Conservation (phyloP, 2,797 vertebrate species). For the Erithacus rubecula region DNA sequence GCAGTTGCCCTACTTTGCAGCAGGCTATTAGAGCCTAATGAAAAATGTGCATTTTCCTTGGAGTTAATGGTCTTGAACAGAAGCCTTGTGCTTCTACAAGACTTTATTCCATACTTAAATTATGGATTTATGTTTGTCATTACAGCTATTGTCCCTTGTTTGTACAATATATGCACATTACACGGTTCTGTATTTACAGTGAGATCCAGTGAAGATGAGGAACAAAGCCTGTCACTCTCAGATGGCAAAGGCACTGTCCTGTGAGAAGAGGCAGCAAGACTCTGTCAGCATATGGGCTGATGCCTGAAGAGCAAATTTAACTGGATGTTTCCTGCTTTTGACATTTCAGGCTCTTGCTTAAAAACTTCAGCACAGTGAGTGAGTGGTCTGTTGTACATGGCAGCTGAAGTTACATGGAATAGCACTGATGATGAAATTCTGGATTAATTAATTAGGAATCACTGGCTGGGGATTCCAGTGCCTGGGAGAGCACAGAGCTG, state of each 20-base stretch:
- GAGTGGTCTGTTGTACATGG: background rate
- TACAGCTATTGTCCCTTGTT: conserved; percentile 3
- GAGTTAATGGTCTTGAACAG: conserved; percentile 70
- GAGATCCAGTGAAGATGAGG: background rate
- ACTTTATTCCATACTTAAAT: conserved; percentile 29
- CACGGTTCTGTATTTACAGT: background rate
- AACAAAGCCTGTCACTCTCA: background rate
- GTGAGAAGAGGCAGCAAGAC: background rate
- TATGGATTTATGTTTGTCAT: background rate
- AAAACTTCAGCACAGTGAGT: background rate
- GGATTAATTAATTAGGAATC: background rate
- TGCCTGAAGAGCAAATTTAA: background rate
- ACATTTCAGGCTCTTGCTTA: background rate
- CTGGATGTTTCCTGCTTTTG: background rate
- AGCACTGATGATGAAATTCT: accelerated
- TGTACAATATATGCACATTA: background rate
- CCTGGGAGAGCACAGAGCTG: background rate
- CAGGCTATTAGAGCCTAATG: conserved; percentile 67
- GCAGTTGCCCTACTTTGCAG: conserved; percentile 63
- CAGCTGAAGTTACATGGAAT: background rate
- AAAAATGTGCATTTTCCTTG: conserved; percentile 74
- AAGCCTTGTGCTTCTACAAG: background rate
- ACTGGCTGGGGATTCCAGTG: background rate
- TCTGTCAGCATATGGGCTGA: background rate
- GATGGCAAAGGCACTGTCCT: background rate